Base-by-base conservation (phyloP, 2,797 vertebrate genomes). In the Avahi laniger region DNA sequence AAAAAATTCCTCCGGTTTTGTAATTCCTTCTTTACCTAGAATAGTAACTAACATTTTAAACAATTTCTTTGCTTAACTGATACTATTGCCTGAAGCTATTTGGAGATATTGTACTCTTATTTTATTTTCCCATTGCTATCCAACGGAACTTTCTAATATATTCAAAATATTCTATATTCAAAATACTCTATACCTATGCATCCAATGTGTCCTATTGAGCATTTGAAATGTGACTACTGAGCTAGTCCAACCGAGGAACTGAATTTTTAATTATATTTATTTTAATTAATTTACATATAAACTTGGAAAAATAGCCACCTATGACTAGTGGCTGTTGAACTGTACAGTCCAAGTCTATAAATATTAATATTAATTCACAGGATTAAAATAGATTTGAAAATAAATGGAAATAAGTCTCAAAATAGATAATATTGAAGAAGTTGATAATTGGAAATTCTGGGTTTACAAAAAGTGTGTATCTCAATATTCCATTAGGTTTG, bases 221-320 rank as follows among this genome's bases (percentile, higher is more conserved):
- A 38, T 72, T 41, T 30, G 41, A 73, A 90, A 59, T 65, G 35
- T 65, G 72, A 52, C 54, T 38, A 7, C 48, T 65, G 35, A 93
- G 18, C 22, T 93, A 59, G 5, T 33, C 35, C 73, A 82, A 52
- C 26, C n/a, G 28, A 82, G 18, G 1, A 59, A 38, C n/a, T 59
- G 33, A 65, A 54, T 65, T 89, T 93, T 92, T 57, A 35, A 87
- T 92, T 67, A 24, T 81, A 82, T 91, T 65, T 91, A 80, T 76
- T 95, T 93, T 81, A 85, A 38, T 92, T 93, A 76, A 76, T 84
- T 95, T 70, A 75, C 75, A 5, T 89, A 6, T 85, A 86, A 91
- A 80, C 1, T 57, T 89, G 61, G 61, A 17, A 65, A 52, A 91
- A 69, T 69, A 89, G 54, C 67, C 17, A 50, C 43, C 15, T 95